Evolutionary conservation across 1,140 invertebrate species (phyloP).

Genomic region (Monomorium pharaonis): DNA sequence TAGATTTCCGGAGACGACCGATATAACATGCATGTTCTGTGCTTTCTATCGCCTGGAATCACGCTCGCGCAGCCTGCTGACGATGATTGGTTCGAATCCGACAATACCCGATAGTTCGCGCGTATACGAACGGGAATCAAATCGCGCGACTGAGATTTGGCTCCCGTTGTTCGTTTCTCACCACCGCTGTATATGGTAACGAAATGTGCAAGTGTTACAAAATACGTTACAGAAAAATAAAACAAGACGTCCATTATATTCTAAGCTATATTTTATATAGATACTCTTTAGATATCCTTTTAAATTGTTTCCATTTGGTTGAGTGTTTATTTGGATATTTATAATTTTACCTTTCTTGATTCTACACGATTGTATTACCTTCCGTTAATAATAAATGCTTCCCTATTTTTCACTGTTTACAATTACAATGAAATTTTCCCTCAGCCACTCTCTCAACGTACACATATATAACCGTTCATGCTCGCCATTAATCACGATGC

Average conservation of each 20-base stretch:
- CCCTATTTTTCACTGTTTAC: conserved; percentile 35
- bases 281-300: not conserved
- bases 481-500: conserved; percentile 51
- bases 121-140: conserved; percentile 39
- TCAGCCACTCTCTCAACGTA: not conserved
- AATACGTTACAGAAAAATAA: not conserved
- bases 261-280: not conserved
- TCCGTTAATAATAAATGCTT: conserved; percentile 24
- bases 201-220: not conserved
- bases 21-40: conserved; percentile 47
- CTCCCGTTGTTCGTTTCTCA: conserved; percentile 18
- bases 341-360: not conserved
- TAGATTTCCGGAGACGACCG: conserved; percentile 54
- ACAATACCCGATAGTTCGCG: conserved; percentile 45
- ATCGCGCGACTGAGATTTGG: conserved; percentile 41
- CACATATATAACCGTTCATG: conserved; percentile 1
- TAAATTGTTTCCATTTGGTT: conserved; percentile 14
- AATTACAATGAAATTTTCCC: conserved; percentile 32
- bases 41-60: conserved; percentile 52
- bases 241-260: not conserved
- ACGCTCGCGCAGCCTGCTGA: conserved; percentile 47
- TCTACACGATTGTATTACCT: not conserved
- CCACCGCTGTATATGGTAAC: not conserved
- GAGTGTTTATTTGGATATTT: not conserved
- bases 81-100: conserved; percentile 50